Conservation (phyloP, 2,888 invertebrate species). For the Brachynemurus nebulosus region DNA sequence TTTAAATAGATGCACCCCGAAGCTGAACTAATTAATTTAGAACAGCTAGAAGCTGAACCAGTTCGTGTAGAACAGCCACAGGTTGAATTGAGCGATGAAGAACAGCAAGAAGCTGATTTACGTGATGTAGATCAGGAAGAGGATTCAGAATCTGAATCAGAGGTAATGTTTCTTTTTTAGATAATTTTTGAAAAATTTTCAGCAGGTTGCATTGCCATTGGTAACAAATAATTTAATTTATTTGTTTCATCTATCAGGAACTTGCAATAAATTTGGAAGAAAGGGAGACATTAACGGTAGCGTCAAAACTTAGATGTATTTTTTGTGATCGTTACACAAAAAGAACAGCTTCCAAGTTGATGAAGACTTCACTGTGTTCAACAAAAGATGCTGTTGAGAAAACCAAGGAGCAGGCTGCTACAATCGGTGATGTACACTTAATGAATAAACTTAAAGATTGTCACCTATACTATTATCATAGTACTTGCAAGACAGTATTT, state of each 20-base stretch:
- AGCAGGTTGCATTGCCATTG: not conserved
- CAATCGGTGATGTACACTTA: not conserved
- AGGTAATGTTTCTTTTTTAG: not conserved
- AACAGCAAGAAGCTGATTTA: not conserved
- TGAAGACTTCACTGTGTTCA: not conserved
- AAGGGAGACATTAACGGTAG: not conserved
- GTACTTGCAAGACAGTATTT: not conserved
- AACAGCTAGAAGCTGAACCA: not conserved
- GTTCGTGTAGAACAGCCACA: not conserved
- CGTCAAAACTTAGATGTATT: not conserved
- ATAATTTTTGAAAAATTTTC: not conserved
- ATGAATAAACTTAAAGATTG: not conserved
- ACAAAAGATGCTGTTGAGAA: not conserved
- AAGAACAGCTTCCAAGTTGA: not conserved
- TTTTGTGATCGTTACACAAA: not conserved
- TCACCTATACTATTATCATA: slow-evolving; percentile 2
- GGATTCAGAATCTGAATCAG: not conserved
- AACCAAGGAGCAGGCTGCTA: not conserved
- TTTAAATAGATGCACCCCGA: not conserved
- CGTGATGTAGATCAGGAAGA: not conserved
- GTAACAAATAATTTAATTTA: not conserved
- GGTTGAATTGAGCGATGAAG: too few relatives aligned
- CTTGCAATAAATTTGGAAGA: not conserved
- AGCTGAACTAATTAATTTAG: not conserved
- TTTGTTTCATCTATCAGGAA: not conserved